phyloP scores from a whole-genome alignment of 2,888 invertebrate species.

The Octodonta nipae region DNA sequence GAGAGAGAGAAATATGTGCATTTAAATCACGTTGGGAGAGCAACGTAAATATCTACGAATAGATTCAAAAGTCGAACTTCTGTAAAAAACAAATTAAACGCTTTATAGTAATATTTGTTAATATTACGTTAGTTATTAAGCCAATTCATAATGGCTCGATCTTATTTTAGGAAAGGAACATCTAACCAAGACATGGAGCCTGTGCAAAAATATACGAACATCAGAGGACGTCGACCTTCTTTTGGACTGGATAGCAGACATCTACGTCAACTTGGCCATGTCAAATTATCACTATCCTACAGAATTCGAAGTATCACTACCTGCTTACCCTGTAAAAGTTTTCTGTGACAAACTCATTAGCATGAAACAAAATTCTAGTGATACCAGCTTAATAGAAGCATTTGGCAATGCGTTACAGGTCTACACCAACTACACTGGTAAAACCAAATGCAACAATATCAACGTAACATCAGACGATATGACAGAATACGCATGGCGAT shows the following conservation, averaged over 20 bases:
- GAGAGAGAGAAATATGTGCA: too few species aligned
- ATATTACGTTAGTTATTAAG: too few species aligned
- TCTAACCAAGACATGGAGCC: slow-evolving; percentile 57
- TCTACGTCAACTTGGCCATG: slow-evolving; percentile 79
- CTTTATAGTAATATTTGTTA: too few species aligned
- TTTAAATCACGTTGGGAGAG: too few species aligned
- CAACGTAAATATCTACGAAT: too few species aligned
- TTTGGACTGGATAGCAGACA: slow-evolving; percentile 55
- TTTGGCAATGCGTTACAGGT: slow-evolving; percentile 58
- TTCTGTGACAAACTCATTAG: slow-evolving; percentile 42
- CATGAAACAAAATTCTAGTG: slow-evolving; percentile 24
- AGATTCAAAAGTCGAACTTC: too few species aligned
- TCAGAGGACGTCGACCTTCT: slow-evolving; percentile 43
- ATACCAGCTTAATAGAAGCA: slow-evolving; percentile 40
- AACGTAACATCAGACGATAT: slow-evolving; percentile 46
- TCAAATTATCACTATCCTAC: slow-evolving; percentile 86
- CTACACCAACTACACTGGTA: slow-evolving; percentile 72
- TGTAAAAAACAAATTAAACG: too few species aligned
- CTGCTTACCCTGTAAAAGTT: slow-evolving; percentile 67
- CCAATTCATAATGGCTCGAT: too few species aligned
- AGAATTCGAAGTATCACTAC: slow-evolving; percentile 68
- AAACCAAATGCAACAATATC: slow-evolving; percentile 54
- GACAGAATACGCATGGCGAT: slow-evolving; percentile 64
- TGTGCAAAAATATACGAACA: slow-evolving; percentile 58
- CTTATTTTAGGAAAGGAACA: slow-evolving; percentile 38